Evolutionary conservation across 1,140 invertebrate genomes (phyloP), one percentile per base, ranked within the genome.

Genomic region (Apis laboriosa): DNA sequence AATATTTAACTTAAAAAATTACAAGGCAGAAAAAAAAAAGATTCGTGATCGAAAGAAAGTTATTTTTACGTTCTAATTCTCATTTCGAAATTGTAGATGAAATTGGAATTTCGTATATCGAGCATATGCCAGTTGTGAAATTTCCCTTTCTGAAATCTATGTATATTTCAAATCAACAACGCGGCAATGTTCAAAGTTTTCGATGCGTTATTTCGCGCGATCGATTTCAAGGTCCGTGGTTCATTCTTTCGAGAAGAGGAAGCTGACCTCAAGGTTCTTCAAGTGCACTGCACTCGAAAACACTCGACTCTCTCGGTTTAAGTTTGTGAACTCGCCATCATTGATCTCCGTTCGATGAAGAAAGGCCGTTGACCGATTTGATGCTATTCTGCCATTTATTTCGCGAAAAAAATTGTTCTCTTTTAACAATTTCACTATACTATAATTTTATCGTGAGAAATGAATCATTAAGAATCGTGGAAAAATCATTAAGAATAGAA

Each of bases 311-410:
- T n/a, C 34, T 43, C 34, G 34, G 13, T 74, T 28, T 21, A 74
- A 74, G 72, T 60, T 60, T 43, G 56, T 74, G 53, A 74, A 60
- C 34, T n/a, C 72, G 53, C 71, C 53, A 56, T 73, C 71, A 73
- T 60, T 43, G 71, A 73, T 74, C 56, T 43, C 34, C 56, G 5
- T n/a, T 34, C 28, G 28, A 13, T 17, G 28, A 34, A 56, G 53
- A 34, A 72, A 72, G 19, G 9, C 53, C 53, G 34, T 72, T 72
- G 53, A 17, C 53, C 53, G 53, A 55, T 34, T 55, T 53, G 53
- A 19, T 7, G 53, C 11, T 28, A 28, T 19, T 49, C 34, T 4
- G 34, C 19, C 3, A 19, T 15, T 1, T 61, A 17, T 21, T 19
- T n/a, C 34, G 12, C 19, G 34, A 13, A 49, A 8, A 19, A 12